Percentiles rank a stretch among this genome's conserved stretches.
Evolutionary conservation across 1,140 invertebrate species (phyloP).

Genomic region (Metaphire vulgaris): DNA sequence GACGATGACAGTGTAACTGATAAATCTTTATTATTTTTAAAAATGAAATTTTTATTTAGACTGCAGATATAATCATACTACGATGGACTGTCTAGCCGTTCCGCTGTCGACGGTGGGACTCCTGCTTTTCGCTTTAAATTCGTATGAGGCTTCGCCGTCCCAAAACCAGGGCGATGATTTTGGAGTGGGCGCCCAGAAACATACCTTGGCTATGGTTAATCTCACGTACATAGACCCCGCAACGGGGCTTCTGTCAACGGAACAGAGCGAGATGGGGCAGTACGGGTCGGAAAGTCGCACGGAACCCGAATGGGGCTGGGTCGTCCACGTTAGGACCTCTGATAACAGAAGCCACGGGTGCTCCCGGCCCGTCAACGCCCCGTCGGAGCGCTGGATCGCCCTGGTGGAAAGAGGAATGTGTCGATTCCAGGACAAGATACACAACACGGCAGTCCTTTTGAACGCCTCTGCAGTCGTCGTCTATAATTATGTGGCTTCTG

Average conservation of each 20-base stretch:
- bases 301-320: slow-evolving; percentile 56
- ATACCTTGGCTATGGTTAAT: slow-evolving; percentile 46
- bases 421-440: slow-evolving; percentile 68
- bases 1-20: no score
- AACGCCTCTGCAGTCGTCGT: slow-evolving; percentile 68
- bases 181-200: neutral
- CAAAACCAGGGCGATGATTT: neutral
- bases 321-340: slow-evolving; percentile 59
- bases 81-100: no score
- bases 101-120: no score
- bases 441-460: slow-evolving; percentile 60
- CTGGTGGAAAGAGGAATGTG: slow-evolving; percentile 66
- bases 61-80: no score
- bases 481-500: slow-evolving; percentile 63
- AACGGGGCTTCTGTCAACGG: slow-evolving; percentile 40
- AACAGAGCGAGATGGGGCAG: slow-evolving; percentile 58
- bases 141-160: no score
- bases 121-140: no score
- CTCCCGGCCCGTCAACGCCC: slow-evolving; percentile 52
- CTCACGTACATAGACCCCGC: slow-evolving; percentile 45
- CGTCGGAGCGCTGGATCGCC: slow-evolving; percentile 63
- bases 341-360: slow-evolving; percentile 60
- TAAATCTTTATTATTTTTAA: no score
- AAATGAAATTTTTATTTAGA: no score
- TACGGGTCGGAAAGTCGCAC: slow-evolving; percentile 62